A percentile compares a stretch with the other conserved stretches of the same genome.
Evolutionary conservation across 2,113 vertebrate species (phyloP).

Genomic region (Megaceryle torquata): DNA sequence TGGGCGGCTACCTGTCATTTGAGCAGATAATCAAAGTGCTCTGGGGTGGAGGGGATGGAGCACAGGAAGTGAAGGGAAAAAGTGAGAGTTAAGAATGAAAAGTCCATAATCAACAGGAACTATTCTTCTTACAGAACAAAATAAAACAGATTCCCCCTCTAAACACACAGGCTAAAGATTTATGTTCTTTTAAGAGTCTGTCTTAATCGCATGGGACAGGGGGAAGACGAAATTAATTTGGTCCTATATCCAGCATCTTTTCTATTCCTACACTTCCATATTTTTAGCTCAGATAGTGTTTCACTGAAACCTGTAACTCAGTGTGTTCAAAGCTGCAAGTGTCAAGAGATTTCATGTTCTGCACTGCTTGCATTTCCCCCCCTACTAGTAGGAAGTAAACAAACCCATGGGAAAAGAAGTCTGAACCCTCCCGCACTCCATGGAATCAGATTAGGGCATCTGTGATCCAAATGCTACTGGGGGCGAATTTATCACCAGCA

Average conservation of each 20-base stretch:
- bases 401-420: background rate
- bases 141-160: background rate
- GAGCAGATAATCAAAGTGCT: background rate
- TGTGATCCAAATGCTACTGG: background rate
- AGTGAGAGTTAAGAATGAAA: background rate
- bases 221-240: background rate
- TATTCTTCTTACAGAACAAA: background rate
- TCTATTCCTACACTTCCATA: background rate
- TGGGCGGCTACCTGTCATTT: background rate
- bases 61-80: background rate
- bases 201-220: background rate
- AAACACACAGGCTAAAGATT: background rate
- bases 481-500: no score
- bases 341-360: background rate
- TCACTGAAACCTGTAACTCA: background rate
- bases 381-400: background rate
- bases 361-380: background rate
- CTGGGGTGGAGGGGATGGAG: rapidly evolving
- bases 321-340: background rate
- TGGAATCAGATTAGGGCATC: background rate
- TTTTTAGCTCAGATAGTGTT: background rate
- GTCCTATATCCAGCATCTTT: background rate
- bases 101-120: background rate
- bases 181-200: background rate
- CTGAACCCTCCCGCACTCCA: background rate